phyloP scores from a whole-genome alignment of 2,888 invertebrate genomes.

The Idaea dimidiata region DNA sequence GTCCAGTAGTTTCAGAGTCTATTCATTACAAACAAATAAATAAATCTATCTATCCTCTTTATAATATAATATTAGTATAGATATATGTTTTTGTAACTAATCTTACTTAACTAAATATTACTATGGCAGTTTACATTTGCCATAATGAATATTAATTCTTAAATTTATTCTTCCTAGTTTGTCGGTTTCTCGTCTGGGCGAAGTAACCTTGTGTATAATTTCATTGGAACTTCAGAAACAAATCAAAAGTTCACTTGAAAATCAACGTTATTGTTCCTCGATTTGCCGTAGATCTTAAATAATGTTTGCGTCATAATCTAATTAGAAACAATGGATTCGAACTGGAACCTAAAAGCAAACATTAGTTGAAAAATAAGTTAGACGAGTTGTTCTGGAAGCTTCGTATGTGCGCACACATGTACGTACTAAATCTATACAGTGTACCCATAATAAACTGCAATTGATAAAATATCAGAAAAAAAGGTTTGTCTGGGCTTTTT shows the following conservation, averaged over 20 bases:
- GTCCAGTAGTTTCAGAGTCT: no score
- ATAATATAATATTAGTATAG: no score
- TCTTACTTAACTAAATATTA: neutral
- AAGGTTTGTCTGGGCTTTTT: no score
- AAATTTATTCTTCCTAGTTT: neutral
- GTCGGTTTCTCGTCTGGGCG: constrained; percentile 16
- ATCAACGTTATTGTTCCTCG: constrained; percentile 32
- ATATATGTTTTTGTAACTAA: neutral
- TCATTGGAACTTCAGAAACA: constrained; percentile 29
- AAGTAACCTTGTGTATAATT: constrained; percentile 27
- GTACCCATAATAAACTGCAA: no score
- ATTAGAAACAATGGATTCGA: neutral
- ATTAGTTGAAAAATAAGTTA: no score
- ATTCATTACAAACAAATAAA: no score
- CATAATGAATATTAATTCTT: neutral
- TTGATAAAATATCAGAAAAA: no score
- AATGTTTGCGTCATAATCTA: neutral
- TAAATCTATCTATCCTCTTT: no score
- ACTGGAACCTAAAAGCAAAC: neutral
- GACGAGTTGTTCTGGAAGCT: no score
- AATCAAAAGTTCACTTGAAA: constrained; percentile 30
- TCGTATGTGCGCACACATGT: no score
- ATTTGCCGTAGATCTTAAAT: constrained; percentile 10
- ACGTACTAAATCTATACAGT: no score
- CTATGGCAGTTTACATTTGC: neutral